Evolutionary conservation across 1,140 invertebrate species (phyloP), one percentile per base, ranked within the genome.

Genomic region (Solenopsis invicta): DNA sequence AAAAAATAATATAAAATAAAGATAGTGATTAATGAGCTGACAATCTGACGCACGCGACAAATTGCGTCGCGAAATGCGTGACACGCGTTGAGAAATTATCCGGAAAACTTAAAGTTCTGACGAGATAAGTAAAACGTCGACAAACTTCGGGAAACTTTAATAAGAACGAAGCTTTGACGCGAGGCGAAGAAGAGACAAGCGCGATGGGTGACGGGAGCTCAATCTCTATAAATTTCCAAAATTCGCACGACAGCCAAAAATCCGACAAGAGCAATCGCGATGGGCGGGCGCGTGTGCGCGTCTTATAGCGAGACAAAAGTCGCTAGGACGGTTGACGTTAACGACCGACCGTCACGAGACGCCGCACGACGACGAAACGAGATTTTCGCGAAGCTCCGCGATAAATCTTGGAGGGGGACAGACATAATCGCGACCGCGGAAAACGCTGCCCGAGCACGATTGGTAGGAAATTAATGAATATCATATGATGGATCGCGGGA

Each of bases 281-380:
- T 29, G 37, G 13, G 8, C 16, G 45, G 29, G 29, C 62, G 54
- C 13, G 6, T 45, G 18, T 50, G n/a, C 59, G 21, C 18, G n/a
- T 48, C n/a, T 74, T 48, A 61, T 13, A 74, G 24, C 41, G 67
- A 75, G 41, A 74, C 41, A 85, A 87, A 88, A 88, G 87, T 89
- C 67, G 52, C 62, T 52, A 54, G 34, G 34, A 80, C 45, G 85
- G 77, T 56, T 84, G 75, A 87, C 66, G 61, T 76, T 93, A 91
- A 93, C 86, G 90, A 88, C 80, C 80, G 24, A 69, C 87, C 78
- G 87, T 91, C 93, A 90, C 89, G 90, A 92, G 84, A 92, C 80
- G 87, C 54, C 45, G 61, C 72, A 82, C 81, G 50, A 84, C 76
- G 50, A 85, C 62, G 72, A 81, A 72, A 75, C 48, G 54, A 82